Base-by-base conservation (phyloP, 2,113 vertebrate species). In the Pteronura brasiliensis region DNA sequence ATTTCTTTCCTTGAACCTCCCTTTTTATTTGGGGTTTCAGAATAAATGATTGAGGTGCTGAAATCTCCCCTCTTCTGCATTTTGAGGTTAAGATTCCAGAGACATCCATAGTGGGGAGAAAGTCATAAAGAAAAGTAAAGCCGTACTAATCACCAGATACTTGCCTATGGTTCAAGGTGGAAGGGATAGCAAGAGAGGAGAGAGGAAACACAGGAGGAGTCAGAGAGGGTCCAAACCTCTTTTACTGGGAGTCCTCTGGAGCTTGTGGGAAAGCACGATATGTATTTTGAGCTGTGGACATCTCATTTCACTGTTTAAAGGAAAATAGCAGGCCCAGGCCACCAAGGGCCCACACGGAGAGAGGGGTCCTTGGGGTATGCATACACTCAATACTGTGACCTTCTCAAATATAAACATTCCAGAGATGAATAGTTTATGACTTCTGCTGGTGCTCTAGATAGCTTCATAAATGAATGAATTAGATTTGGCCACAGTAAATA, bases 391-490 rank as follows among this genome's bases (percentile, higher is more conserved):
- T 91, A 91, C 93, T 61, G 93, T 98, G 98, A 98, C 97, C 97
- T 98, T 98, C 97, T 97, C 71, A 89, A 98, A 95, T 82, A 92
- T 57, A 97, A 98, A 96, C 95, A 95, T 93, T 76, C 52, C 15
- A 27, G 71, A 88, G 95, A 97, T 96, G 97, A 97, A 98, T 98
- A 95, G 87, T 96, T 97, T 98, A 98, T 97, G 96, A 93, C 77
- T 88, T 90, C 90, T 96, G 84, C 94, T 97, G 90, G 88, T 88
- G 94, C 97, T 65, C 15, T 80, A 95, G 96, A 97, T 91, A 59
- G 93, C 94, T 98, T 97, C 96, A 97, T 96, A 97, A 97, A 97
- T 95, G 98, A 96, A 96, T 96, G 95, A 97, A 92, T 97, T 97
- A 95, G 94, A 77, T 83, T 93, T 97, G 94, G 94, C 96, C 88